A percentile compares a stretch with the other conserved stretches of the same genome.
Evolutionary conservation across 2,113 vertebrate species (phyloP).

Genomic region (Steatornis caripensis): DNA sequence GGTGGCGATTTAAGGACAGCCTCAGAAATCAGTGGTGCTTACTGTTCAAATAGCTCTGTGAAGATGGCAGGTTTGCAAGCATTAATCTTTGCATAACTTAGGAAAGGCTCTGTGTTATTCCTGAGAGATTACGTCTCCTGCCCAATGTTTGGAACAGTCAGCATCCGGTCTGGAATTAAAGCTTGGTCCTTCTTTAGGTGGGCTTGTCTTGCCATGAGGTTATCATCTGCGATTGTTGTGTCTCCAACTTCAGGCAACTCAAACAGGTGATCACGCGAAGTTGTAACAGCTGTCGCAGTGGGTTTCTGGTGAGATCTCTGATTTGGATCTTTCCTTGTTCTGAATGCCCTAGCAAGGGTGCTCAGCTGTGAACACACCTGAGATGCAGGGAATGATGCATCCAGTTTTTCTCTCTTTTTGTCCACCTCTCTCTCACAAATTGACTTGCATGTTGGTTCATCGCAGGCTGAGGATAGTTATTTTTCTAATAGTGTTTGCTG

Average conservation of each 20-base stretch:
- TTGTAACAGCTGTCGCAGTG: background rate
- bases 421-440: background rate
- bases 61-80: background rate
- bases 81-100: background rate
- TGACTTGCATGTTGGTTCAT: background rate
- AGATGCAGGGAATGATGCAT: background rate
- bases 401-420: background rate
- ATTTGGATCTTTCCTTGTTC: background rate
- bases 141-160: background rate
- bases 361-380: background rate
- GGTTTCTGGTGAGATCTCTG: background rate
- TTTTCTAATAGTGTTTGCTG: conserved; percentile 4
- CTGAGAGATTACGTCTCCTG: background rate
- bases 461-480: background rate
- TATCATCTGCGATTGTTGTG: background rate
- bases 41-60: background rate
- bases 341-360: background rate
- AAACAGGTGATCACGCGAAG: background rate
- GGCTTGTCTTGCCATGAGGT: background rate
- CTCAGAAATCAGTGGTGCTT: background rate
- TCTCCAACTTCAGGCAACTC: background rate
- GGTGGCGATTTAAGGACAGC: background rate
- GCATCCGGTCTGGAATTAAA: background rate
- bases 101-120: background rate
- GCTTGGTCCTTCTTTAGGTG: background rate